Base-by-base conservation (phyloP, 1,140 invertebrate species). In the Drosophila nasuta region DNA sequence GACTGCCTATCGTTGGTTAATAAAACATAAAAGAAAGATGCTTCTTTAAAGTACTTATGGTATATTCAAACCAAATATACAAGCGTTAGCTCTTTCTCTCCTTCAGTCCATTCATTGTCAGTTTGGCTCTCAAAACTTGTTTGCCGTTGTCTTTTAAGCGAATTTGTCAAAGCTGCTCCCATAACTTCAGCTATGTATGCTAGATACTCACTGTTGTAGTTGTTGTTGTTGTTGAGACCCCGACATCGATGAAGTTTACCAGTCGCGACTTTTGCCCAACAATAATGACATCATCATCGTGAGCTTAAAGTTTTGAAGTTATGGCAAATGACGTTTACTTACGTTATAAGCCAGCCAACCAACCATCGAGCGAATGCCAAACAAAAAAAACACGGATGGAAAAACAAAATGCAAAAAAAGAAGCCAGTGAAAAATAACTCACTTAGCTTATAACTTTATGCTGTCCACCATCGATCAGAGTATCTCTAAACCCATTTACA, bases 211-310 rank as follows among this genome's bases (percentile, higher is more conserved):
- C 57, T 70, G 38, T 45, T 54, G 30, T 41, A 25, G 38, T 73
- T 28, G 38, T 25, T 25, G 20, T 25, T 4, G 20, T 20, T 20
- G 20, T 67, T 17, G 30, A 78, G 45, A 76, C 46, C 17, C 63
- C 75, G 48, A 54, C 68, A 66, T 54, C 48, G 41, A 38, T 72
- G 69, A 88, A 82, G 83, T 87, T 87, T 80, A 77, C 73, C 77
- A 63, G 52, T 25, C 64, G 60, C 71, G 65, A 60, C 65, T 74
- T 68, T 74, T 33, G 64, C 35, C 56, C 71, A 88, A 80, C 80
- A 83, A 77, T 80, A 82, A 87, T 87, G 80, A 88, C 83, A 88
- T 87, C 83, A 88, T 87, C 83, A 88, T 88, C 83, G 77, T 74
- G 60, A 83, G 83, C 83, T 88, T 78, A 88, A 83, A 87, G 77